Evolutionary conservation across 2,797 vertebrate species (phyloP).

Genomic region (Tamandua tetradactyla): DNA sequence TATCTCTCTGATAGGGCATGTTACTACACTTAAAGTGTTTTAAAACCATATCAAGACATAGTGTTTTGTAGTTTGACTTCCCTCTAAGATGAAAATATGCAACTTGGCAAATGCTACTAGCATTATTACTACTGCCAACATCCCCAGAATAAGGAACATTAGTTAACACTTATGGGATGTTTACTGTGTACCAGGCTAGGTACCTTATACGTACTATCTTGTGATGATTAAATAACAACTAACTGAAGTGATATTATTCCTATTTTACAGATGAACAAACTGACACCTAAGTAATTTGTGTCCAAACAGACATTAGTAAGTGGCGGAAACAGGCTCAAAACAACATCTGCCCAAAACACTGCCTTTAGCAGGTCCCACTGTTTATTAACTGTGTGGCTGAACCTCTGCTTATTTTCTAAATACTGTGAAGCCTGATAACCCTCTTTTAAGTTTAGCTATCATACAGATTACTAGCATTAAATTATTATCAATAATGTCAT

Average conservation of each 20-base stretch:
- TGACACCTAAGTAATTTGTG: constrained; percentile 18
- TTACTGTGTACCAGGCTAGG: constrained; percentile 9
- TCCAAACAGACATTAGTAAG: background rate
- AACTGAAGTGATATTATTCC: background rate
- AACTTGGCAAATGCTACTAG: background rate
- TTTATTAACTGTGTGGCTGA: background rate
- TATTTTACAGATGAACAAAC: constrained; percentile 49
- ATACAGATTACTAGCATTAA: background rate
- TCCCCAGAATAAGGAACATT: background rate
- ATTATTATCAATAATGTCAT: background rate
- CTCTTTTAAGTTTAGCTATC: constrained; percentile 27
- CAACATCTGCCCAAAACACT: background rate
- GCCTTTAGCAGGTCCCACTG: background rate
- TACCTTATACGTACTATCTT: background rate
- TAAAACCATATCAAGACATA: constrained; percentile 11
- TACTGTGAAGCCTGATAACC: background rate
- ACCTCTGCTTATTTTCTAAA: constrained; percentile 23
- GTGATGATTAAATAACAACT: constrained; percentile 32
- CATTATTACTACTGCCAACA: background rate
- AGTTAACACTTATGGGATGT: background rate
- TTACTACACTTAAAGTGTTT: constrained; percentile 20
- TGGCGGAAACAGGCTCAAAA: background rate
- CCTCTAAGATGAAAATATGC: constrained; percentile 43
- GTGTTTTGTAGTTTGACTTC: constrained; percentile 25
- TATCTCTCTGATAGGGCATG: background rate